These are phyloP conservation scores for Zosterops japonicus DNA, from an alignment of 2,113 vertebrate genomes.

Conservation along the genomic window DNA sequence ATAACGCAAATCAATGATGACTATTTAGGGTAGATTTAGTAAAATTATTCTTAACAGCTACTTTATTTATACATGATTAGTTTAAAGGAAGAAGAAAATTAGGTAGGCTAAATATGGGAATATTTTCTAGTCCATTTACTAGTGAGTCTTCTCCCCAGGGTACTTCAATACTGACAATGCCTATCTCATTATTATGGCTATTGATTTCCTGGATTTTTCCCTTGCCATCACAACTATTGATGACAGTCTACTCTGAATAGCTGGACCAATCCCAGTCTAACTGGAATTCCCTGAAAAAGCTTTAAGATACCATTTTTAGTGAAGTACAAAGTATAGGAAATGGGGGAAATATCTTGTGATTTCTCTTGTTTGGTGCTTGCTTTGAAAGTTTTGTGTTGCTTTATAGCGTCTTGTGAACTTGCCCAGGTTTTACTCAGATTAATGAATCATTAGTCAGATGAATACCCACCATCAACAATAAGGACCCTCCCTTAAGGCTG, in stretches of 20 bases:
- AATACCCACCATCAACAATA: neutral
- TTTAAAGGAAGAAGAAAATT: constrained; percentile 61
- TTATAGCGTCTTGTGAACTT: neutral
- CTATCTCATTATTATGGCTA: neutral
- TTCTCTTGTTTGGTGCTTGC: neutral
- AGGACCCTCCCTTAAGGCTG: neutral
- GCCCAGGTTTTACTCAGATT: neutral
- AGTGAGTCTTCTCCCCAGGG: neutral
- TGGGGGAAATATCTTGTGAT: neutral
- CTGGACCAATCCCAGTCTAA: neutral
- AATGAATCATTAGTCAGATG: neutral
- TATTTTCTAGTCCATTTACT: constrained; percentile 56
- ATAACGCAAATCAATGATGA: constrained; percentile 42
- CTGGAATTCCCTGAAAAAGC: neutral
- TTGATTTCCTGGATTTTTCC: constrained; percentile 5
- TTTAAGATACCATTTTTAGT: neutral
- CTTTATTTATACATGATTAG: constrained; percentile 59
- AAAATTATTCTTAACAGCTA: constrained; percentile 47
- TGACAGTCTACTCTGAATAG: neutral
- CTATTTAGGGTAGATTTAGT: constrained; percentile 55
- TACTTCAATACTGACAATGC: neutral
- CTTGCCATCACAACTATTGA: neutral
- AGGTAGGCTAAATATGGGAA: constrained; percentile 44
- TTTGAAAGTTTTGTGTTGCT: neutral
- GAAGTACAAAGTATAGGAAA: neutral